Percentiles rank a stretch among this genome's conserved stretches.
These are phyloP conservation scores for Platyrinchus mystaceus DNA, from an alignment of 2,797 vertebrate genomes.

Conservation along the genomic window DNA sequence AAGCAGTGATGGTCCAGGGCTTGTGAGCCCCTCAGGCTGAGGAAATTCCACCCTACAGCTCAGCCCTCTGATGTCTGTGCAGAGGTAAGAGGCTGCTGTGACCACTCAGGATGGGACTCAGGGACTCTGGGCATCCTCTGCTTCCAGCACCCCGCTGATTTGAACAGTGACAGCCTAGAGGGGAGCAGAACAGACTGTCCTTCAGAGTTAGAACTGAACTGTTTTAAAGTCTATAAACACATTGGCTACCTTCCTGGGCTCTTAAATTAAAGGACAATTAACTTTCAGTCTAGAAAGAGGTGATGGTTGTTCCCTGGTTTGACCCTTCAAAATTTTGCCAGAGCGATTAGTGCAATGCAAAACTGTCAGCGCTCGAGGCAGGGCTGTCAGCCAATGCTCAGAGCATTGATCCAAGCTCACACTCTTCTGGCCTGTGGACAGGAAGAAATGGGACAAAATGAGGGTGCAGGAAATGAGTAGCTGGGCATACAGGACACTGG, in stretches of 20 bases:
- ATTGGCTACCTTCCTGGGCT: conserved; percentile 5
- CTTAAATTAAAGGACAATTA: conserved; percentile 57
- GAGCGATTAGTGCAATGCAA: conserved; percentile 24
- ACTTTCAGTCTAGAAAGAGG: conserved; percentile 9
- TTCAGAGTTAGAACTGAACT: not conserved
- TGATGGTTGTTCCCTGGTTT: conserved; percentile 7
- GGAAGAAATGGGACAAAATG: not conserved
- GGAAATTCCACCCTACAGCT: not conserved
- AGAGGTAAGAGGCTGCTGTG: not conserved
- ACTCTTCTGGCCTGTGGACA: not conserved
- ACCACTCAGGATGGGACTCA: not conserved
- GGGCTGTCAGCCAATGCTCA: conserved; percentile 17
- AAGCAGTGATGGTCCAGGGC: not conserved
- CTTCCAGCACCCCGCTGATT: not conserved
- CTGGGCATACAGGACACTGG: not conserved
- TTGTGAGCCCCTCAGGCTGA: not conserved
- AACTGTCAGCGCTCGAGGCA: not conserved
- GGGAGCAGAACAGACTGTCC: not conserved
- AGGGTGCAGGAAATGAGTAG: not conserved
- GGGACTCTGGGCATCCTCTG: not conserved
- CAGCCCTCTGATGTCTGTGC: accelerated
- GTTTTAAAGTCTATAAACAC: not conserved
- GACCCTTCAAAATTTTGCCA: conserved; percentile 6
- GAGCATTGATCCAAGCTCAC: not conserved
- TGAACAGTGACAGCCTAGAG: not conserved